Base-by-base conservation (phyloP, 2,888 invertebrate species). In the Terebella lapidaria region DNA sequence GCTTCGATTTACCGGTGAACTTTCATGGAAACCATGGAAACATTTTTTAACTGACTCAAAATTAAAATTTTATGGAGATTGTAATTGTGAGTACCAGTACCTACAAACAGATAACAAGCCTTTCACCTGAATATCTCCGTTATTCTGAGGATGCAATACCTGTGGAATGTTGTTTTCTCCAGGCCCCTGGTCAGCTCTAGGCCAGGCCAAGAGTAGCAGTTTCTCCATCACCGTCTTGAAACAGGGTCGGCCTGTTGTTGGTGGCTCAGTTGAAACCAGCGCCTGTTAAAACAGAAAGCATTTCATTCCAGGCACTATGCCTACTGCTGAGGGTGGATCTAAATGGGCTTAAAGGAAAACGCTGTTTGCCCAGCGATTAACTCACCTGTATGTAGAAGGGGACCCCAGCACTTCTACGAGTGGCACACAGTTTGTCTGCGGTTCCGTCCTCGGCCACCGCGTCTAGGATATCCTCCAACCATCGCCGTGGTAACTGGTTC, bases 381-480 rank as follows among this genome's bases (percentile, higher is more conserved):
- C 10, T 52, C 67, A 89, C 90, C 84, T 90, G 89, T 67, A 93
- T 87, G 84, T 94, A 89, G 77, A 91, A 95, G 0, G 96, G 96
- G 58, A 97, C 84, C 0, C 96, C 97, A 15, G 94, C 96, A 79
- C 94, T 94, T 63, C 96, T 84, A 25, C 96, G 83, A 0, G 95
- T 95, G 3, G 91, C 85, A 73, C 90, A 91, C 18, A 90, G 71
- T 18, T 67, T 65, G 5, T 72, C 71, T 5, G 68, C 58, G 2
- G 66, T 64, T 57, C 72, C 73, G 51, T 65, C 69, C 52, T 70
- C 73, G 18, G 62, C 65, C n/a, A 82, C 72, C 42, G 77, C 77
- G 1, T 58, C 56, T 65, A 83, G 70, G 47, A 82, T 73, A 53
- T 78, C 72, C 20, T 70, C 56, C 55, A 82, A 67, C 81, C 82